phyloP scores from a whole-genome alignment of 2,113 vertebrate species.

The Toxostoma redivivum region DNA sequence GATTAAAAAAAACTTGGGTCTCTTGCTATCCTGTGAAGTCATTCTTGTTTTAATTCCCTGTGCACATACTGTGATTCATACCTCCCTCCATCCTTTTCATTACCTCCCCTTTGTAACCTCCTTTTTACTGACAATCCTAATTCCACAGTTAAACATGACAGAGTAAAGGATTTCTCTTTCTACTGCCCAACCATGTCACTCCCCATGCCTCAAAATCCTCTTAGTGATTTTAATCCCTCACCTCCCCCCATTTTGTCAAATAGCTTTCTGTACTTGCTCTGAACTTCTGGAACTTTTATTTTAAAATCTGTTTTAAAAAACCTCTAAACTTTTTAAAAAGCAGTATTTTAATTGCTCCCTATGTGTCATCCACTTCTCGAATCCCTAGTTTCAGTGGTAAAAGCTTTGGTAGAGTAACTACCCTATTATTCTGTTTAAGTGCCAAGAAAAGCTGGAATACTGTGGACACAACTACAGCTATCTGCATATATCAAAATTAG shows the following conservation, averaged over 20 bases:
- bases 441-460: neutral
- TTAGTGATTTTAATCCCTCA: slow-evolving; percentile 34
- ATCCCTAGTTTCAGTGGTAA: neutral
- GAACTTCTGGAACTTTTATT: slow-evolving; percentile 21
- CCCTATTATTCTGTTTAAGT: neutral
- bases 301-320: neutral
- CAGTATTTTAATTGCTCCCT: slow-evolving; percentile 15
- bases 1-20: neutral
- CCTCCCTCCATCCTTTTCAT: neutral
- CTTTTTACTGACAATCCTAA: slow-evolving; percentile 25
- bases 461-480: neutral
- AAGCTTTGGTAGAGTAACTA: neutral
- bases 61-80: neutral
- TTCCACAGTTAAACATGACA: slow-evolving; percentile 26
- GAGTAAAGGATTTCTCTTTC: slow-evolving; percentile 48
- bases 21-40: neutral
- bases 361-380: neutral
- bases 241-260: neutral
- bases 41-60: neutral
- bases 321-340: neutral
- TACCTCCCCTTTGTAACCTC: slow-evolving; percentile 12
- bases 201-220: slow-evolving; percentile 45
- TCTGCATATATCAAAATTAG: neutral
- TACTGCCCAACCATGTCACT: slow-evolving; percentile 39
- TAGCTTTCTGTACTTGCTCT: neutral